Base-by-base conservation (phyloP, 2,888 invertebrate genomes). In the Ormyrus nitidulus region DNA sequence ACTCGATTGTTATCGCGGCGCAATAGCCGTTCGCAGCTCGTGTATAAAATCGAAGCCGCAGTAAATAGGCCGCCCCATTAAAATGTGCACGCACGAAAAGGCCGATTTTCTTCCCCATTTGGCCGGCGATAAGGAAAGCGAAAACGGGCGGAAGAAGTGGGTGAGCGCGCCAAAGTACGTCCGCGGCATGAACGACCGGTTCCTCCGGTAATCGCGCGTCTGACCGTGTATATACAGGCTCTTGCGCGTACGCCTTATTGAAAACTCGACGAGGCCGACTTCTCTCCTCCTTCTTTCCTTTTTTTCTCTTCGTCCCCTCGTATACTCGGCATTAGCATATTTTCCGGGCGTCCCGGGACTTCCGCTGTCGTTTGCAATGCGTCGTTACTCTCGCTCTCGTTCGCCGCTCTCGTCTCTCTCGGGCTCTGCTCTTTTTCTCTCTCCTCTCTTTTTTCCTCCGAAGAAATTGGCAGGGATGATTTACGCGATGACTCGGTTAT, bases 401-500 rank as follows among this genome's bases (percentile, higher is more conserved):
- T 49, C 34, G 6, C 6, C 51, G 7, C 58, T 44, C 71, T 11
- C 71, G 19, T 13, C 48, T 73, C 7, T 4, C 56, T 19, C 53
- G 34, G 34, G 9, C 53, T 54, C 53, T 54, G 56, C 8, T 61
- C 54, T 69, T 44, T 53, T 34, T 46, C 11, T 61, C n/a, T 73
- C 11, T 10, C 53, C 10, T 11, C 11, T 2, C 19, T 54, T 19
- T 11, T 13, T 34, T 65, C n/a, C 59, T 54, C 19, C 11, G 19
- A 64, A 65, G 48, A 56, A 64, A 76, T 65, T 53, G 64, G 70
- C 77, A 56, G 51, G 65, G 65, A 72, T 78, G 77, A 78, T 78
- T 72, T 78, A 78, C 72, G 66, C 77, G 77, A 78, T 78, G 72
- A 78, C 72, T 78, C 44, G 46, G 51, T 58, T 48, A 64, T 62